Evolutionary conservation across 2,888 invertebrate genomes (phyloP).

Genomic region (Liodrosophila aerea): DNA sequence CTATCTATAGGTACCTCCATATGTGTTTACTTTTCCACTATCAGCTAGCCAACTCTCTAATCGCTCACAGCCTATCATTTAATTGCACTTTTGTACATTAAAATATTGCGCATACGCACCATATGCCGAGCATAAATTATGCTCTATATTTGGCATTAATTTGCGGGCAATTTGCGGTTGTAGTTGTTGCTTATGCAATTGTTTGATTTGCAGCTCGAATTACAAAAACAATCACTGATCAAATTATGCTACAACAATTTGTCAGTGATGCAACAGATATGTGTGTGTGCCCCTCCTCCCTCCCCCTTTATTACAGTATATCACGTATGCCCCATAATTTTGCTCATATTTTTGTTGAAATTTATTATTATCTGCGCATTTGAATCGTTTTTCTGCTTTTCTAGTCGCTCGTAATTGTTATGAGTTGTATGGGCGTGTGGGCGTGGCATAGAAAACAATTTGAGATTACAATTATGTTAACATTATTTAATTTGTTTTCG

Average conservation of each 20-base stretch:
- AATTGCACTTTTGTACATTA: too few relatives aligned
- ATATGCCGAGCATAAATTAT: constrained; percentile 1
- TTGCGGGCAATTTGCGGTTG: constrained; percentile 15
- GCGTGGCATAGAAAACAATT: constrained; percentile 54
- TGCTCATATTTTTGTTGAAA: constrained; percentile 25
- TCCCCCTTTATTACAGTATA: background rate
- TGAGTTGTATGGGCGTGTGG: constrained; percentile 11
- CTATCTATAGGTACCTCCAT: too few relatives aligned
- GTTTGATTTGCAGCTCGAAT: constrained; percentile 38
- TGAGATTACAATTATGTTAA: constrained; percentile 62
- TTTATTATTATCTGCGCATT: constrained; percentile 38
- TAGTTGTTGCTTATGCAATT: constrained; percentile 29
- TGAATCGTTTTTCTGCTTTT: constrained; percentile 22
- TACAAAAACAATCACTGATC: constrained; percentile 25
- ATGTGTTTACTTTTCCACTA: too few relatives aligned
- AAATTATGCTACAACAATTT: constrained; percentile 32
- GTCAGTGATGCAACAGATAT: constrained; percentile 38
- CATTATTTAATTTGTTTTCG: constrained; percentile 62
- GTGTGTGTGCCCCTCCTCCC: background rate
- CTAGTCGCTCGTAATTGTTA: background rate
- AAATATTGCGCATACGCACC: constrained; percentile 18
- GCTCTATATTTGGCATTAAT: constrained; percentile 14
- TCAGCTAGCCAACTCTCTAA: too few relatives aligned
- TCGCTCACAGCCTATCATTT: too few relatives aligned
- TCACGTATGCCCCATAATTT: constrained; percentile 11